phyloP scores from a whole-genome alignment of 1,140 invertebrate genomes.

The Onthophagus taurus region DNA sequence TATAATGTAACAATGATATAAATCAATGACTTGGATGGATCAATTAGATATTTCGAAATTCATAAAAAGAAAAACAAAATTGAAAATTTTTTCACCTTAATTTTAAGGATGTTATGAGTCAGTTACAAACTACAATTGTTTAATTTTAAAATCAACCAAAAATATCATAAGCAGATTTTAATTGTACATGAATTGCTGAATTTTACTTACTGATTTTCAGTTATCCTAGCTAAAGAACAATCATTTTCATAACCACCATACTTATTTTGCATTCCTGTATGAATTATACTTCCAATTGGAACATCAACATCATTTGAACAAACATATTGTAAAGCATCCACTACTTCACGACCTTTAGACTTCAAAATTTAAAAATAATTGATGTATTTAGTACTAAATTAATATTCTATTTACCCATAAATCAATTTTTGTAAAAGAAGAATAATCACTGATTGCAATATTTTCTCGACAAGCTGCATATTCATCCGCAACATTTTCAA shows the following conservation, averaged over 20 bases:
- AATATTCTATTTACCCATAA: conserved; percentile 59
- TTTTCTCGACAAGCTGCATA: conserved; percentile 91
- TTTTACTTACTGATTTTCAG: conserved; percentile 83
- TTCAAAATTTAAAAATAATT: conserved; percentile 29
- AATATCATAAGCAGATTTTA: no score
- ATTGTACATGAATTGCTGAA: no score
- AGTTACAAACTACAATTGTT: no score
- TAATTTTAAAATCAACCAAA: no score
- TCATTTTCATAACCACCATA: conserved; percentile 97
- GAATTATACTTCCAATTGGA: conserved; percentile 87
- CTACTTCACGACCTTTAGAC: conserved; percentile 79
- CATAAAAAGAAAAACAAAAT: conserved; percentile 4
- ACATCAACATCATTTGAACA: conserved; percentile 97
- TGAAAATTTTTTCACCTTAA: no score
- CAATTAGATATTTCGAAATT: no score
- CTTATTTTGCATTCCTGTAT: conserved; percentile 97
- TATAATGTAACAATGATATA: no score
- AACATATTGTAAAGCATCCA: conserved; percentile 83
- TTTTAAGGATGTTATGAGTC: no score
- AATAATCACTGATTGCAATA: conserved; percentile 93
- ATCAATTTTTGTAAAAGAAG: conserved; percentile 96
- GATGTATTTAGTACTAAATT: not conserved
- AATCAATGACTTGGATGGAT: no score
- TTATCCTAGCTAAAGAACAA: conserved; percentile 83
- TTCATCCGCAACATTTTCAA: conserved; percentile 78